Evolutionary conservation across 92 coral and sea anemone genomes (phyloP), one percentile per base, ranked within the genome.

Genomic region (Actinostola sp.): DNA sequence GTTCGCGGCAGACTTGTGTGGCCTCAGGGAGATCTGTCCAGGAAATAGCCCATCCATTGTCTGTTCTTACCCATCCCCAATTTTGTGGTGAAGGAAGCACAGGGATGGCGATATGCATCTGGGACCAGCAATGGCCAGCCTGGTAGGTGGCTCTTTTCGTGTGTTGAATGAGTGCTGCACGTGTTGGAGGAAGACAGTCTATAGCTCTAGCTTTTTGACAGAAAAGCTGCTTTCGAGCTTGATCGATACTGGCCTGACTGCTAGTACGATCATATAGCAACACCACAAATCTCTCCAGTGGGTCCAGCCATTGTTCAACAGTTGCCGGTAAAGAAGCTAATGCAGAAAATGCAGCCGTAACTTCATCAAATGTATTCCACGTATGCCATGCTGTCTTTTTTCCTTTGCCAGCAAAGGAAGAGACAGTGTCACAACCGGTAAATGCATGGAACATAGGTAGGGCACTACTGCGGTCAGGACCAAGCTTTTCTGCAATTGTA

Each of bases 361-460:
- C 88, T 0, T 83, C 88, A 28, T 68, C 49, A 53, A 42, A 75
- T 24, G 28, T 50, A 28, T 58, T 52, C 79, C 49, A 70, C 2
- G 84, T 83, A 16, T 70, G 84, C 79, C 89, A 84, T 15, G 84
- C 76, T 8, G 84, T 61, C 33, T 63, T 83, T 72, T 83, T 78
- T 0, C 56, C 82, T 51, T 77, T 78, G 38, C 79, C 80, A 25
- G 80, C 32, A 41, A 79, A 84, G 3, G 71, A 49, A 64, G 76
- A 73, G 2, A 73, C 81, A 4, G 20, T 28, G 23, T 81, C 86
- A 42, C 86, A 73, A 17, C 86, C 82, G 0, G 81, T 81, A 69
- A 81, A 53, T 2, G 85, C 85, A 31, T 79, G 80, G 28, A 79
- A 79, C 23, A 79, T 59, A 8, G 72, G 85, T 21, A 79, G 26